Percentiles rank a stretch among this genome's conserved stretches.
phyloP scores from a whole-genome alignment of 2,888 invertebrate genomes.

The Himalopsyche tibetana region DNA sequence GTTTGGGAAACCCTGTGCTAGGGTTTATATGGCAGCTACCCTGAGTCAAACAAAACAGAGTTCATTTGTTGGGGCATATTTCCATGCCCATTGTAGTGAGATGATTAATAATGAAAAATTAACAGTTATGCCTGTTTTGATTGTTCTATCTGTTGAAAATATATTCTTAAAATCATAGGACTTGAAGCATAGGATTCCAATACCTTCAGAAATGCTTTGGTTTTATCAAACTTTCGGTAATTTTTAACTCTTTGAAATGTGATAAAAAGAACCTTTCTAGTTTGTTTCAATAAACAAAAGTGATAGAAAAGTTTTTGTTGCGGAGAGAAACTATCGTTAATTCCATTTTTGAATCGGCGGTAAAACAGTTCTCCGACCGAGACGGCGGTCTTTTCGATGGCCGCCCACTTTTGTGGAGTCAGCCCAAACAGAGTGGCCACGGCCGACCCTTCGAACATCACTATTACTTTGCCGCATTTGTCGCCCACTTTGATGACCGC shows the following conservation, averaged over 20 bases:
- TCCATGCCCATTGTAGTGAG: too few species aligned
- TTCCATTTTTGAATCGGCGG: conserved; percentile 73
- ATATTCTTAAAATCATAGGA: conserved; percentile 48
- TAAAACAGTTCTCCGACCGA: conserved; percentile 72
- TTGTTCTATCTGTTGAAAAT: not conserved
- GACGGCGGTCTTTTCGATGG: conserved; percentile 71
- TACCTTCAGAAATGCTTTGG: conserved; percentile 72
- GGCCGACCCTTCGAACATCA: conserved; percentile 70
- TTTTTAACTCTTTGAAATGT: conserved; percentile 71
- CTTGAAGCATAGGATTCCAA: conserved; percentile 48
- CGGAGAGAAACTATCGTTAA: conserved; percentile 69
- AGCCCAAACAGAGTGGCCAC: conserved; percentile 72
- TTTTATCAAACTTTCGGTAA: conserved; percentile 71
- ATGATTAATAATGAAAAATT: too few species aligned
- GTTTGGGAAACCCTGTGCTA: too few species aligned
- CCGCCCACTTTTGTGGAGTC: conserved; percentile 70
- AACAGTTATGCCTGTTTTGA: not conserved
- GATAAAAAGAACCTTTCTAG: conserved; percentile 70
- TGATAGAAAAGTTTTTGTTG: conserved; percentile 75
- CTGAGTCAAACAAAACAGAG: too few species aligned
- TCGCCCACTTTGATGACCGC: conserved; percentile 73
- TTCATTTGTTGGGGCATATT: too few species aligned
- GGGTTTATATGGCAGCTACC: too few species aligned
- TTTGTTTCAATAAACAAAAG: conserved; percentile 72
- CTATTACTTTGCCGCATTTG: conserved; percentile 71